Percentiles rank a stretch among this genome's conserved stretches.
Conservation (phyloP, 2,113 vertebrate genomes). For the Neodontobutis hainanensis region DNA sequence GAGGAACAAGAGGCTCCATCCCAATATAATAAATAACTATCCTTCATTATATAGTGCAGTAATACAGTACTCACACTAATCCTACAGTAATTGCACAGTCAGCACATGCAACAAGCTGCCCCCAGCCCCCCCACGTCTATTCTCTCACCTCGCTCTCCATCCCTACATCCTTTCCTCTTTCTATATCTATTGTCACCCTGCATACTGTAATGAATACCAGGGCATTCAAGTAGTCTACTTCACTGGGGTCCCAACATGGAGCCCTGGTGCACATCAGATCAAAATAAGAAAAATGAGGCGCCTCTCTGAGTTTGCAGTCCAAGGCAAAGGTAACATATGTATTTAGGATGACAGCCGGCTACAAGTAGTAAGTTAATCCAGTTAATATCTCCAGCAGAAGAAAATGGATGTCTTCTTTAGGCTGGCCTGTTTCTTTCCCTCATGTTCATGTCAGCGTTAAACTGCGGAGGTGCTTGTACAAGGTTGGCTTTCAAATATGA, state of each 20-base stretch:
- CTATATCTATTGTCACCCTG: constrained; percentile 26
- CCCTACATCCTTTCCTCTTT: constrained; percentile 57
- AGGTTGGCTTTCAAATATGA: constrained; percentile 4
- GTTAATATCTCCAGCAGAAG: constrained; percentile 49
- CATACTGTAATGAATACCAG: constrained; percentile 20
- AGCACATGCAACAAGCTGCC: constrained; percentile 65
- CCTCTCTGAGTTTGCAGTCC: constrained; percentile 67
- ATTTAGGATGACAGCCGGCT: constrained; percentile 34
- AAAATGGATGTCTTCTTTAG: constrained; percentile 24
- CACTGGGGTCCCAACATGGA: constrained; percentile 34
- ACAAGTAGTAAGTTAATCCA: constrained; percentile 74
- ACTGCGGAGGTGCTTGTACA: constrained; percentile 23
- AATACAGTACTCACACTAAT: constrained; percentile 78
- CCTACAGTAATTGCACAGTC: constrained; percentile 83
- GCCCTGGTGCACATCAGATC: constrained; percentile 47
- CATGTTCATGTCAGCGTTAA: constrained; percentile 15
- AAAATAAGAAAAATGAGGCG: constrained; percentile 21
- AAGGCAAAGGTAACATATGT: constrained; percentile 59
- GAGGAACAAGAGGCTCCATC: constrained; percentile 68
- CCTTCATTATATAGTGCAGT: constrained; percentile 77
- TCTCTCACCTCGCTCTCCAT: constrained; percentile 27
- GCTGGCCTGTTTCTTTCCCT: constrained; percentile 14
- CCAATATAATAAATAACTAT: constrained; percentile 77
- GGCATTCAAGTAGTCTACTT: constrained; percentile 29
- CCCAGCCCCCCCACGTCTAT: neutral